These are phyloP conservation scores for Drosophila emarginata DNA, from an alignment of 2,888 invertebrate genomes.

Conservation along the genomic window DNA sequence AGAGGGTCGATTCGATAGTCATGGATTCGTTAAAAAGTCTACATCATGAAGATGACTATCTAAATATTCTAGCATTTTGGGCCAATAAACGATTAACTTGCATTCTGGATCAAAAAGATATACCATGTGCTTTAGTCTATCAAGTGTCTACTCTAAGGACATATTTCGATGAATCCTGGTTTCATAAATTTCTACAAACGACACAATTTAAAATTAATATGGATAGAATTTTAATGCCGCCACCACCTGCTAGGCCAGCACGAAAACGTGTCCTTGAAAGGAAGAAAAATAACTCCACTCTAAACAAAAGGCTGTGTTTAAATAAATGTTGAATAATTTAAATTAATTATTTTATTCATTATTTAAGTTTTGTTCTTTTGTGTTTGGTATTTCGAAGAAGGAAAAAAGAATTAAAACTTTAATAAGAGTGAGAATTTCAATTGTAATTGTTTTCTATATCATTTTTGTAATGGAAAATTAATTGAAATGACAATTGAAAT, in stretches of 20 bases:
- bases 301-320: too few species aligned
- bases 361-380: too few species aligned
- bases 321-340: too few species aligned
- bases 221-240: neutral
- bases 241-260: neutral
- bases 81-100: constrained; percentile 58
- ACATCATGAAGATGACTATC: constrained; percentile 58
- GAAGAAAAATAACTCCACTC: too few species aligned
- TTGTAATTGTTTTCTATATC: too few species aligned
- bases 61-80: constrained; percentile 71
- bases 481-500: too few species aligned
- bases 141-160: constrained; percentile 22
- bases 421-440: too few species aligned
- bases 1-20: constrained; percentile 55
- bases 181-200: constrained; percentile 39
- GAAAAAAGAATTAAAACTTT: too few species aligned
- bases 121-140: constrained; percentile 75
- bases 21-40: constrained; percentile 70
- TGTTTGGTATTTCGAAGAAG: too few species aligned
- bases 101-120: constrained; percentile 23
- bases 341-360: too few species aligned
- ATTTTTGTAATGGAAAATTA: too few species aligned
- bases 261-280: neutral
- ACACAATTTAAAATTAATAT: neutral
- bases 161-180: constrained; percentile 45